These are phyloP conservation scores for Marronus borbonicus DNA, from an alignment of 2,888 invertebrate species.

Conservation along the genomic window DNA sequence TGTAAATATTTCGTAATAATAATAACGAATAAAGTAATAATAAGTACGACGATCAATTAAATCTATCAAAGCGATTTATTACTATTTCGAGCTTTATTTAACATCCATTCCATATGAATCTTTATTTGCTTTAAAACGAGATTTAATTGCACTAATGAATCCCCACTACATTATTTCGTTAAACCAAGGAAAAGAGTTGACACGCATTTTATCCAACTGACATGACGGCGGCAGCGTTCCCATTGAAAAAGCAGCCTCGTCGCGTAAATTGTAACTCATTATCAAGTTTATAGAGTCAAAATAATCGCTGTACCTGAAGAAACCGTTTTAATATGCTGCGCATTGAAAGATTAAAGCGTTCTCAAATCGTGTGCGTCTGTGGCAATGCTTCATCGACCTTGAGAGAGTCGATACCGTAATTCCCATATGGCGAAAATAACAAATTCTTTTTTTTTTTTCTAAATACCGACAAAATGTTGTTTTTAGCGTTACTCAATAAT, in stretches of 20 bases:
- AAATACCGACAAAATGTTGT: constrained; percentile 14
- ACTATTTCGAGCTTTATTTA: no score
- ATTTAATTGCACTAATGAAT: no score
- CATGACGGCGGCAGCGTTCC: background rate
- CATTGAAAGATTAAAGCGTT: constrained; percentile 11
- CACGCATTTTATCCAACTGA: background rate
- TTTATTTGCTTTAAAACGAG: no score
- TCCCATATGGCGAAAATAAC: constrained; percentile 28
- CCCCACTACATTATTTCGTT: no score
- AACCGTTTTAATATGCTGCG: constrained; percentile 10
- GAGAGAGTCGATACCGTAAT: constrained; percentile 41
- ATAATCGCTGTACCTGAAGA: background rate
- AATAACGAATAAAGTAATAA: no score
- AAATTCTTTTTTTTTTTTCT: constrained; percentile 29
- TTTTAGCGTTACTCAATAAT: constrained; percentile 9
- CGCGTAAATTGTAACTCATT: background rate
- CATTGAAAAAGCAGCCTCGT: background rate
- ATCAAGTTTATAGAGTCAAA: constrained; percentile 14
- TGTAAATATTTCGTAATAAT: no score
- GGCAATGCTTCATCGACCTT: constrained; percentile 26
- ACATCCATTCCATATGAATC: no score
- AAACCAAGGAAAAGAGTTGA: background rate
- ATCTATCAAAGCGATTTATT: no score
- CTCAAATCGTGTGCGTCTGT: background rate
- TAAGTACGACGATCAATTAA: no score